A percentile compares a stretch with the other conserved stretches of the same genome.
Evolutionary conservation across 2,113 vertebrate species (phyloP).

Genomic region (Anseranas semipalmata): DNA sequence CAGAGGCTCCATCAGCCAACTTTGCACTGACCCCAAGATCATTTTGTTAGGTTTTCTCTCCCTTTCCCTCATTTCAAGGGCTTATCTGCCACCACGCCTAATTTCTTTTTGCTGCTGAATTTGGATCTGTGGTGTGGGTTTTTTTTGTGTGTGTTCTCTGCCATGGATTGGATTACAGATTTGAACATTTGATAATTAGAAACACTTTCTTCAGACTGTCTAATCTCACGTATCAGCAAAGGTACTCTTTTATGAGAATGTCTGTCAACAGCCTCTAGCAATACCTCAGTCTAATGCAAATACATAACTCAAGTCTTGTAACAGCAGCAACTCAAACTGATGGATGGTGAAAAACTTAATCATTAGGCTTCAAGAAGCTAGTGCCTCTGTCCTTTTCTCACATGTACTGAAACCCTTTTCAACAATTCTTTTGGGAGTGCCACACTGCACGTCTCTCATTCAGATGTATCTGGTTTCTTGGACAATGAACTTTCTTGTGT

Average conservation of each 20-base stretch:
- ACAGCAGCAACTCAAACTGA: background rate
- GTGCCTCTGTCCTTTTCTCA: background rate
- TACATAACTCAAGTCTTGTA: background rate
- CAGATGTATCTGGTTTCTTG: slow-evolving; percentile 66
- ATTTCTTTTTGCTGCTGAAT: background rate
- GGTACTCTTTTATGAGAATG: background rate
- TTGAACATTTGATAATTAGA: background rate
- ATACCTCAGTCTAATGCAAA: background rate
- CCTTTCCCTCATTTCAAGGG: background rate
- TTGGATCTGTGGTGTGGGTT: background rate
- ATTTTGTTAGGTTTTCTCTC: background rate
- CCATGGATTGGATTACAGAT: background rate
- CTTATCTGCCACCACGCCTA: background rate
- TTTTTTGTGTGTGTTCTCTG: background rate
- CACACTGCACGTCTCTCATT: slow-evolving; percentile 31
- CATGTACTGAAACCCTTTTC: slow-evolving; percentile 22
- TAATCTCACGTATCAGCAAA: background rate
- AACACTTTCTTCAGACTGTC: background rate
- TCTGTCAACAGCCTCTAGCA: background rate
- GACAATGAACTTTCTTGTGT: slow-evolving; percentile 75
- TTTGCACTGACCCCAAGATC: background rate
- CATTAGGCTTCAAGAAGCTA: background rate
- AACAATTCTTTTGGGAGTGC: slow-evolving; percentile 7
- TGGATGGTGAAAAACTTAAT: background rate
- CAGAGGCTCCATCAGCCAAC: accelerated